A percentile compares a stretch with the other conserved stretches of the same genome.
Evolutionary conservation across 2,888 invertebrate genomes (phyloP).

Genomic region (Eupelmus urozonus): DNA sequence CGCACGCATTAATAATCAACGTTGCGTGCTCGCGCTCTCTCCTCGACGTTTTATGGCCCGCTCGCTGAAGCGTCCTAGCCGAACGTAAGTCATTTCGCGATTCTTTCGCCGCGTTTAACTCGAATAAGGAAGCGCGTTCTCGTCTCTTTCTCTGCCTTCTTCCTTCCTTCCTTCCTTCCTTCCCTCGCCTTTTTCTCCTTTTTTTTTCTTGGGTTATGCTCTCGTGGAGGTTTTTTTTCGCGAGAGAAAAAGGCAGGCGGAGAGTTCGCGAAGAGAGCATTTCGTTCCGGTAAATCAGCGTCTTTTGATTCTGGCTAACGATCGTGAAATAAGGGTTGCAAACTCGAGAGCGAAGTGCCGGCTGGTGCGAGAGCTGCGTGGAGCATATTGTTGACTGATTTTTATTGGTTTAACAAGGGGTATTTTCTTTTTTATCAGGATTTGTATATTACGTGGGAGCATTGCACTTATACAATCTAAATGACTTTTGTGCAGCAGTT

Average conservation of each 20-base stretch:
- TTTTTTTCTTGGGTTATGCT: no score
- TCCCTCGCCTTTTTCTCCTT: not conserved
- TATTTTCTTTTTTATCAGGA: no score
- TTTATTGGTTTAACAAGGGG: no score
- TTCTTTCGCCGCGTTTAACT: constrained; percentile 60
- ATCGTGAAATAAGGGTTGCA: constrained; percentile 44
- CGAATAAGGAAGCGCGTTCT: constrained; percentile 50
- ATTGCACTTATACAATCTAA: no score
- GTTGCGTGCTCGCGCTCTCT: constrained; percentile 10
- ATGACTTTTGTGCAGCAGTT: no score
- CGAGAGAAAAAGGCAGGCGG: no score
- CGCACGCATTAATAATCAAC: constrained; percentile 55
- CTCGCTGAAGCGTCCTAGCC: constrained; percentile 27
- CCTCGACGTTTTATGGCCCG: constrained; percentile 49
- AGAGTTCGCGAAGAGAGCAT: constrained; percentile 18
- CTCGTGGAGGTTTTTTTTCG: no score
- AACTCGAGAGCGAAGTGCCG: constrained; percentile 19
- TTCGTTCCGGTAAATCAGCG: constrained; percentile 56
- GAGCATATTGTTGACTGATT: not conserved
- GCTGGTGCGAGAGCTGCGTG: no score
- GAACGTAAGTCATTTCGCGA: constrained; percentile 58
- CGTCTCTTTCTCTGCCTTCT: not conserved
- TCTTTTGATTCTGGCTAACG: constrained; percentile 51
- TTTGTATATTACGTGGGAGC: no score
- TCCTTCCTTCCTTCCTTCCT: not conserved